Evolutionary conservation across 2,113 vertebrate genomes (phyloP).

Genomic region (Lycocorax pyrrhopterus): DNA sequence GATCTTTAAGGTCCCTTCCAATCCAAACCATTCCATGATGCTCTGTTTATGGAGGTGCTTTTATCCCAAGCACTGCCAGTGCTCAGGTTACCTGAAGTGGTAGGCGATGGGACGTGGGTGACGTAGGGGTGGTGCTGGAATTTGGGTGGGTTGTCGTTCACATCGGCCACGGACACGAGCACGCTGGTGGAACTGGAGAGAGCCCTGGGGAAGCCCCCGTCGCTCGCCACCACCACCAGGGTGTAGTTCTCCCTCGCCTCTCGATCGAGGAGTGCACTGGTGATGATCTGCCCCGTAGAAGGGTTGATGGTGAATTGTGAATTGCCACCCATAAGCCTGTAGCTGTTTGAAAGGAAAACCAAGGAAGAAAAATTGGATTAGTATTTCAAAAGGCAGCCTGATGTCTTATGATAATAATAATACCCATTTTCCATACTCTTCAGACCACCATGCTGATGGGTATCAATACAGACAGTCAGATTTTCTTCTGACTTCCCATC

Average conservation of each 20-base stretch:
- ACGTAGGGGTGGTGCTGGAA: slow-evolving; percentile 98
- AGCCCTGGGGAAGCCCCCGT: slow-evolving; percentile 80
- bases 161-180: slow-evolving; percentile 82
- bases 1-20: not conserved
- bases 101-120: slow-evolving; percentile 89
- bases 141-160: slow-evolving; percentile 94
- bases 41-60: not conserved
- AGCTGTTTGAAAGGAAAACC: slow-evolving; percentile 71
- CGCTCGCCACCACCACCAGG: slow-evolving; percentile 87
- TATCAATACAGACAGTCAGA: not conserved
- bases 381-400: not conserved
- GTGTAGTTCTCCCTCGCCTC: slow-evolving; percentile 86
- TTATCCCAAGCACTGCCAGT: not conserved
- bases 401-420: not conserved
- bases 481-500: not conserved
- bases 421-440: not conserved
- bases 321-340: slow-evolving; percentile 87
- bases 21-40: not conserved
- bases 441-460: not conserved
- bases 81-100: slow-evolving; percentile 78
- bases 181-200: slow-evolving; percentile 92
- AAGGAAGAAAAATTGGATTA: not conserved
- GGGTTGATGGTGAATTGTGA: slow-evolving; percentile 97
- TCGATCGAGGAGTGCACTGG: slow-evolving; percentile 88
- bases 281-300: slow-evolving; percentile 94